Percentiles rank a stretch among this genome's conserved stretches.
phyloP scores from a whole-genome alignment of 53 echinoderm and acorn worm species.

The Luidia sarsii region DNA sequence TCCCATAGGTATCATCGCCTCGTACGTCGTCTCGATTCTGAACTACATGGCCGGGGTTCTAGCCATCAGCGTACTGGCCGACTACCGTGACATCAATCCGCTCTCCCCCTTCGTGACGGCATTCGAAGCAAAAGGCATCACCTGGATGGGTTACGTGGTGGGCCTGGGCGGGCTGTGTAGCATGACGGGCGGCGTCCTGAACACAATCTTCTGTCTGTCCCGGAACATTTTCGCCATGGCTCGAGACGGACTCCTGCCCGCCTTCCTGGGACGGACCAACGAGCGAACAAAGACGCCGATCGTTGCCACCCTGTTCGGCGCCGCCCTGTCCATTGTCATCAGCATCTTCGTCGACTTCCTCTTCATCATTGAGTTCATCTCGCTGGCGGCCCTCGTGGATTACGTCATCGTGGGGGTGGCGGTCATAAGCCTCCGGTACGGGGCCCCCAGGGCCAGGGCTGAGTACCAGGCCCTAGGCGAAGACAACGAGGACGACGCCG shows the following conservation, averaged over 20 bases:
- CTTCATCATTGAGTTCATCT: conserved; percentile 59
- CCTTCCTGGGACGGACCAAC: conserved; percentile 46
- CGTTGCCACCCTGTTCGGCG: conserved; percentile 59
- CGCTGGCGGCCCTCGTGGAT: conserved; percentile 58
- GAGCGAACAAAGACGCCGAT: conserved; percentile 61
- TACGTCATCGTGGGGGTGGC: conserved; percentile 58
- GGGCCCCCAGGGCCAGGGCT: neutral
- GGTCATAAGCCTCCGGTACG: conserved; percentile 52
- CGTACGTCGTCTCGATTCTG: conserved; percentile 49
- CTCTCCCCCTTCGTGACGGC: conserved; percentile 65
- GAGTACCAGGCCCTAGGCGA: neutral
- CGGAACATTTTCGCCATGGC: conserved; percentile 69
- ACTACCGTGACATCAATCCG: conserved; percentile 52
- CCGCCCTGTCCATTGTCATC: conserved; percentile 56
- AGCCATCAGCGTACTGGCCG: conserved; percentile 49
- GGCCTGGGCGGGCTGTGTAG: conserved; percentile 64
- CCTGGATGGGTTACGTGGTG: conserved; percentile 66
- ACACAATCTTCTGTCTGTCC: conserved; percentile 51
- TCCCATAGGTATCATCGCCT: conserved; percentile 51
- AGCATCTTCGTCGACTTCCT: conserved; percentile 63
- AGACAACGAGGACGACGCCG: conserved; percentile 1
- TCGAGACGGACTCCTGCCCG: conserved; percentile 61
- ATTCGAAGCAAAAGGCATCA: conserved; percentile 32
- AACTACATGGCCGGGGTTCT: conserved; percentile 57
- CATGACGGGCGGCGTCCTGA: conserved; percentile 67